A percentile compares a stretch with the other conserved stretches of the same genome.
These are phyloP conservation scores for Halictus rubicundus DNA, from an alignment of 1,140 invertebrate species.

Conservation along the genomic window DNA sequence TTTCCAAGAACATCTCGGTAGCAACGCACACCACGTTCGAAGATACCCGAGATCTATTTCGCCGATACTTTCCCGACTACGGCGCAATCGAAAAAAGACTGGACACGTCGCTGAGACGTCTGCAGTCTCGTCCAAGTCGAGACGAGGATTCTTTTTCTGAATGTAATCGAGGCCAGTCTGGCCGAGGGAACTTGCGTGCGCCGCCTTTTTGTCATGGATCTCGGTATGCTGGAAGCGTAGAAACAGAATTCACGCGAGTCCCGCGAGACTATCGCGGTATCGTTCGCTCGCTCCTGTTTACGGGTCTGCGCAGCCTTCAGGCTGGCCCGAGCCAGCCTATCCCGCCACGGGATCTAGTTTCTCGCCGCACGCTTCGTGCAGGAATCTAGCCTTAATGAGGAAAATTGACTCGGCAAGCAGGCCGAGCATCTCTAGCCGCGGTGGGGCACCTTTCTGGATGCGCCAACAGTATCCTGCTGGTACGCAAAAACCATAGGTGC, in stretches of 20 bases:
- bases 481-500: constrained; percentile 40
- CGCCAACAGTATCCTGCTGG: background rate
- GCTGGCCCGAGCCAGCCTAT: constrained; percentile 62
- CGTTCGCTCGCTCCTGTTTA: constrained; percentile 45
- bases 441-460: constrained; percentile 35
- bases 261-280: constrained; percentile 48
- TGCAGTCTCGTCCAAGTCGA: no score
- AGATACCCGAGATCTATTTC: no score
- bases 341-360: constrained; percentile 73
- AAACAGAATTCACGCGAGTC: constrained; percentile 46
- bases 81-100: no score
- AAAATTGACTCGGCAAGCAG: constrained; percentile 71
- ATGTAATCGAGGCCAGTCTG: constrained; percentile 5
- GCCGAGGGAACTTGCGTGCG: constrained; percentile 2
- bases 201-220: background rate
- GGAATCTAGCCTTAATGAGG: constrained; percentile 80
- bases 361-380: constrained; percentile 72
- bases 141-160: background rate
- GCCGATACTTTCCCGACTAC: no score
- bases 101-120: no score
- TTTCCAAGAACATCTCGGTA: no score
- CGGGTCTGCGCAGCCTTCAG: background rate
- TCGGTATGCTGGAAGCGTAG: constrained; percentile 1
- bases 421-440: constrained; percentile 15
- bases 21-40: no score